Conservation (phyloP, 2,888 invertebrate genomes). For the Pecten maximus region DNA sequence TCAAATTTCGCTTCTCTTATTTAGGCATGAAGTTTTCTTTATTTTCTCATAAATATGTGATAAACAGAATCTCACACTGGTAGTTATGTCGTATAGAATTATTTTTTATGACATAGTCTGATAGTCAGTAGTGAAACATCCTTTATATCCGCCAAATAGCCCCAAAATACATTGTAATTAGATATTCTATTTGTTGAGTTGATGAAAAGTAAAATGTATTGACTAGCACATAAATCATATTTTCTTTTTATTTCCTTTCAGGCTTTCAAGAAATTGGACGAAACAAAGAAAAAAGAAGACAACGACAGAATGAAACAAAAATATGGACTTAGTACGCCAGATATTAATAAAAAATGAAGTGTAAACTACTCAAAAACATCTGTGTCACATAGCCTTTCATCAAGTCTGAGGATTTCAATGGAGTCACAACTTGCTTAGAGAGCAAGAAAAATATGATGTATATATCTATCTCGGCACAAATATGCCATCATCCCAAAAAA, state of each 20-base stretch:
- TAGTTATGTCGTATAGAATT: too few relatives aligned
- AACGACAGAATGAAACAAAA: constrained; percentile 97
- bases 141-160: too few relatives aligned
- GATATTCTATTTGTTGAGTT: too few relatives aligned
- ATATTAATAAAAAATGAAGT: constrained; percentile 61
- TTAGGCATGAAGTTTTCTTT: too few relatives aligned
- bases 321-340: constrained; percentile 89
- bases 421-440: not conserved
- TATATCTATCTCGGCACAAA: not conserved
- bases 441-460: not conserved
- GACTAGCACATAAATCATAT: not conserved
- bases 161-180: too few relatives aligned
- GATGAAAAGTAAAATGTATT: too few relatives aligned
- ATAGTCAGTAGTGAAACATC: too few relatives aligned
- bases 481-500: not conserved
- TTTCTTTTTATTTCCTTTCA: constrained; percentile 65
- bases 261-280: constrained; percentile 96
- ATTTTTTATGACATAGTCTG: too few relatives aligned
- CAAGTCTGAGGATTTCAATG: not conserved
- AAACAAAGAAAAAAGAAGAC: constrained; percentile 88
- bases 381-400: not conserved
- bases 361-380: not conserved
- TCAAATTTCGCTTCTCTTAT: too few relatives aligned
- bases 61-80: too few relatives aligned
- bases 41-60: too few relatives aligned